These are phyloP conservation scores for Calcarius ornatus DNA, from an alignment of 2,113 vertebrate species.

Conservation along the genomic window DNA sequence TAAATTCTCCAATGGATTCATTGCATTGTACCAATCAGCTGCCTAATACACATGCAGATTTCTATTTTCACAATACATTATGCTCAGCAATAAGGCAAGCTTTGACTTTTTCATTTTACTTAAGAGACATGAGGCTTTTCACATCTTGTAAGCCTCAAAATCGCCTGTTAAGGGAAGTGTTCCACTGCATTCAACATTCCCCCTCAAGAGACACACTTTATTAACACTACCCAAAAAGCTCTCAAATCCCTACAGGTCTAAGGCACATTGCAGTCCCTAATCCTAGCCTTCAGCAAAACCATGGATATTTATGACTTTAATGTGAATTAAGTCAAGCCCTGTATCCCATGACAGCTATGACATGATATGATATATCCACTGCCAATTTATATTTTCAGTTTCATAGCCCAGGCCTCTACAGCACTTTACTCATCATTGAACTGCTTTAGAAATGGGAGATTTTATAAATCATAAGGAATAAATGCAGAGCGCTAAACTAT, in stretches of 20 bases:
- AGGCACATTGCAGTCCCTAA: background rate
- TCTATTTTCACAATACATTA: background rate
- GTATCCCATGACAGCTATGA: background rate
- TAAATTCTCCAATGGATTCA: background rate
- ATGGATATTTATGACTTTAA: background rate
- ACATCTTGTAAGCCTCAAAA: background rate
- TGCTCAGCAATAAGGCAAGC: background rate
- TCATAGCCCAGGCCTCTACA: background rate
- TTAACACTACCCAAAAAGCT: background rate
- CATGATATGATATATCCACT: background rate
- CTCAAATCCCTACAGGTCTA: background rate
- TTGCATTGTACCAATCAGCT: background rate
- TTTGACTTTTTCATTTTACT: background rate
- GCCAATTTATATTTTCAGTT: background rate
- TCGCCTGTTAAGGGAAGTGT: background rate
- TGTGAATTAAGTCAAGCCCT: background rate
- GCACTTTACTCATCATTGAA: background rate
- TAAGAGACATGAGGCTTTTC: background rate
- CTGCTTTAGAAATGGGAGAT: background rate
- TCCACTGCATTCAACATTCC: background rate
- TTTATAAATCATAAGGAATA: constrained; percentile 6
- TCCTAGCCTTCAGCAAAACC: background rate
- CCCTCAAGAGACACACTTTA: background rate
- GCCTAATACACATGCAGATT: constrained; percentile 13
- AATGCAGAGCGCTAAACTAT: background rate